A percentile compares a stretch with the other conserved stretches of the same genome.
Conservation (phyloP, 2,888 invertebrate genomes). For the Watsonalla cultraria region DNA sequence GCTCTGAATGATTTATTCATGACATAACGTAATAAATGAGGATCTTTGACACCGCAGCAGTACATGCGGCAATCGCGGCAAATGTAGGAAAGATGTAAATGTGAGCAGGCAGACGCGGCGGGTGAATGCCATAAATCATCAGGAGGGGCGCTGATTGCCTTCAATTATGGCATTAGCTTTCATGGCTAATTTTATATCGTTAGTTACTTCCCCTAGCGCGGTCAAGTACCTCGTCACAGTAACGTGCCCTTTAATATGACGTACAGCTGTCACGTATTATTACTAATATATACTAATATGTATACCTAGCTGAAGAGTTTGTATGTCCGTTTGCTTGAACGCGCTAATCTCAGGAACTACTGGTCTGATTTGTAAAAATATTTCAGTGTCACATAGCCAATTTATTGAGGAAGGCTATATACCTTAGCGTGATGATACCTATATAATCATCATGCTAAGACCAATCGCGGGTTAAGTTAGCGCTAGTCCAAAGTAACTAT, state of each 20-base stretch:
- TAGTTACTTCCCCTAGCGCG: slow-evolving; percentile 35
- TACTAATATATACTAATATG: too few species aligned
- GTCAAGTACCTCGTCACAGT: slow-evolving; percentile 29
- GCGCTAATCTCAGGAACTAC: too few species aligned
- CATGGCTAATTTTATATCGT: slow-evolving; percentile 66
- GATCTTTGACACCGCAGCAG: slow-evolving; percentile 19
- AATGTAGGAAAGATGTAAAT: slow-evolving; percentile 65
- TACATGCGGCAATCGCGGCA: slow-evolving; percentile 25
- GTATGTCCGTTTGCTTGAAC: too few species aligned
- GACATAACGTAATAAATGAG: slow-evolving; percentile 22
- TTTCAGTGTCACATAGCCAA: too few species aligned
- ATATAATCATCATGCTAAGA: too few species aligned
- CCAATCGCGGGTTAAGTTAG: too few species aligned
- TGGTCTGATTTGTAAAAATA: too few species aligned
- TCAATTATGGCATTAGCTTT: slow-evolving; percentile 75
- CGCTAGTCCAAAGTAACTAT: too few species aligned
- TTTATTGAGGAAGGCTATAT: too few species aligned
- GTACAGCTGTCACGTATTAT: background rate
- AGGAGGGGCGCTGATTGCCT: slow-evolving; percentile 68
- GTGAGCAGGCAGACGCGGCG: slow-evolving; percentile 22
- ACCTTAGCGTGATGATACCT: too few species aligned
- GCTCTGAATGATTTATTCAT: slow-evolving; percentile 1
- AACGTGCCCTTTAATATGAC: background rate
- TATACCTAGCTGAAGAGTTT: too few species aligned
- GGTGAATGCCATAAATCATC: slow-evolving; percentile 59